These are phyloP conservation scores for Chelon labrosus DNA, from an alignment of 2,797 vertebrate genomes.

Conservation along the genomic window DNA sequence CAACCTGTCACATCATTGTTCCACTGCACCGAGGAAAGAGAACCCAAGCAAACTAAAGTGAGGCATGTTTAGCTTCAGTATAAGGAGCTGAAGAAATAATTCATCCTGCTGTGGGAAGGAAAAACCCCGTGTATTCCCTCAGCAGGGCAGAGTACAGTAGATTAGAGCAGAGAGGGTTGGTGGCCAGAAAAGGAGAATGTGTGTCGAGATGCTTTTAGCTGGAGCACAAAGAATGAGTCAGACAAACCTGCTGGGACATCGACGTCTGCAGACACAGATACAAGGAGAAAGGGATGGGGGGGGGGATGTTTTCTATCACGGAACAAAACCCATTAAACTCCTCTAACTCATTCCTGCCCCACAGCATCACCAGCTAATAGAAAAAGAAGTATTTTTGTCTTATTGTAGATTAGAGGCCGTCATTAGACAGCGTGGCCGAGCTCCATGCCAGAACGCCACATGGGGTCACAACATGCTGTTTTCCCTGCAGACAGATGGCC, in stretches of 20 bases:
- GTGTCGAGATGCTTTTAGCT: constrained; percentile 69
- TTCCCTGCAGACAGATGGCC: constrained; percentile 68
- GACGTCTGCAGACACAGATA: constrained; percentile 52
- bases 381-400: constrained; percentile 48
- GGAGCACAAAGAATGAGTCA: constrained; percentile 58
- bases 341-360: neutral
- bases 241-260: constrained; percentile 57
- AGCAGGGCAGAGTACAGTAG: constrained; percentile 41
- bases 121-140: constrained; percentile 55
- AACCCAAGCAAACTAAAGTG: neutral
- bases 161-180: constrained; percentile 49
- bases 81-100: constrained; percentile 38
- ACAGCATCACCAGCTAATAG: constrained; percentile 3
- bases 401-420: constrained; percentile 36
- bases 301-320: constrained; percentile 10
- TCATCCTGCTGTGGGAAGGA: constrained; percentile 35
- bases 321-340: constrained; percentile 15
- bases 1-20: constrained; percentile 9
- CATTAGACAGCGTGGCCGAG: constrained; percentile 50
- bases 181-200: constrained; percentile 60
- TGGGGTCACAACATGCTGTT: constrained; percentile 65
- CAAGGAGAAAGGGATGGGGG: neutral
- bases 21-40: neutral
- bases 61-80: neutral
- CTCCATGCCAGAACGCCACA: constrained; percentile 55